Evolutionary conservation across 37 sponge, comb jelly and placozoan genomes (phyloP), one percentile per base, ranked within the genome.

Genomic region (Petrosia ficiformis): DNA sequence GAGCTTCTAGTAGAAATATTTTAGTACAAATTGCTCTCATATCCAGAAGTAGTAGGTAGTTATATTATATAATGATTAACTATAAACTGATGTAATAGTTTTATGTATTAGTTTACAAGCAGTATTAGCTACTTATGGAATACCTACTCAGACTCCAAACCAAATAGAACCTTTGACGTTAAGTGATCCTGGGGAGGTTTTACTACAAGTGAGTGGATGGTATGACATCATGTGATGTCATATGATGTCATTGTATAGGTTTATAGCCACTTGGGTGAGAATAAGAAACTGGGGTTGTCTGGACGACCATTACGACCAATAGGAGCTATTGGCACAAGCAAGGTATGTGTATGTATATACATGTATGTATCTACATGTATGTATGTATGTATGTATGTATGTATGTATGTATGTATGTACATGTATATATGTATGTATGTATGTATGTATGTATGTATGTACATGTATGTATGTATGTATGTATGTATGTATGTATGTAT

Each of bases 1-100:
- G 44, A 58, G 73, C 84, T 2, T 65, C 89, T 24, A 78, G 66
- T 0, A 59, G 80, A 14, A 74, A 85, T 54, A 74, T 74, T 19
- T 57, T 96, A 32, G 83, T 96, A 28, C 97, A 96, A 68, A 80
- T 96, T 44, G 89, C 93, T 33, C 88, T 96, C 57, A 86, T 96
- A 1, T 61, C 93, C 24, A 93, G 92, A 73, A 93, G 81, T 31
- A 48, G 58, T 1, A 57, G 87, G 83, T 93, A 48, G 14, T 19
- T 48, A 48, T 48, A 48, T 48, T 48, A 19, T 48, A 19, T 48
- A 48, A 48, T 48, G 54, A 48, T 48, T 19, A 19, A 48, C 14
- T 48, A n/a, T n/a, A n/a, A n/a, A n/a, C 14, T 48, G 8, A 48
- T 48, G 54, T 8, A 19, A 48, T 39, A 22, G 10, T 40, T 30